Percentiles rank a stretch among this genome's conserved stretches.
Evolutionary conservation across 2,797 vertebrate species (phyloP).

Genomic region (Enteromius viviparus): DNA sequence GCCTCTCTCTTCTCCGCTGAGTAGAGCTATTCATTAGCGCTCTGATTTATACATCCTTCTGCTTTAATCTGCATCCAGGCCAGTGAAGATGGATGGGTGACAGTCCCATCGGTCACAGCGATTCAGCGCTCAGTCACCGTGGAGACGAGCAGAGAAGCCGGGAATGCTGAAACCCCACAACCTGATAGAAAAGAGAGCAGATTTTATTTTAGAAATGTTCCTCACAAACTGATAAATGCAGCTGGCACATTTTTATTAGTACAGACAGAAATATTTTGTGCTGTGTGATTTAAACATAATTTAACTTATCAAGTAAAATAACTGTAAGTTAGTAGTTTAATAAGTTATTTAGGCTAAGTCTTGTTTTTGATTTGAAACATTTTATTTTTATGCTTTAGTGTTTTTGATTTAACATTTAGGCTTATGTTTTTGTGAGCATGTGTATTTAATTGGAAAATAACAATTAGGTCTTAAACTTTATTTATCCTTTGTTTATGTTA

Average conservation of each 20-base stretch:
- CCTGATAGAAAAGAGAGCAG: not conserved
- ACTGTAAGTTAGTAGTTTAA: not conserved
- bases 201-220: conserved; percentile 17
- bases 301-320: no score
- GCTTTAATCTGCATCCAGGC: conserved; percentile 74
- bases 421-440: not conserved
- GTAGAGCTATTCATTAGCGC: conserved; percentile 72
- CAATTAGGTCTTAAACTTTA: not conserved
- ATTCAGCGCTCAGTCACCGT: conserved; percentile 51
- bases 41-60: conserved; percentile 73
- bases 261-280: not conserved
- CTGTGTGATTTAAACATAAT: not conserved
- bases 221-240: not conserved
- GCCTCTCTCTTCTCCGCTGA: conserved; percentile 62
- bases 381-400: not conserved
- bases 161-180: conserved; percentile 13
- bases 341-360: not conserved
- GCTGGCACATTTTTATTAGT: not conserved
- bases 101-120: conserved; percentile 72
- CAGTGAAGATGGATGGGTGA: conserved; percentile 79
- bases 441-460: not conserved
- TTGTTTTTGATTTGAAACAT: not conserved
- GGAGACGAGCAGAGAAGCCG: conserved; percentile 38
- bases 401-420: not conserved
- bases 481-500: not conserved